A percentile compares a stretch with the other conserved stretches of the same genome.
phyloP scores from a whole-genome alignment of 2,888 invertebrate species.

The Xestia xanthographa region DNA sequence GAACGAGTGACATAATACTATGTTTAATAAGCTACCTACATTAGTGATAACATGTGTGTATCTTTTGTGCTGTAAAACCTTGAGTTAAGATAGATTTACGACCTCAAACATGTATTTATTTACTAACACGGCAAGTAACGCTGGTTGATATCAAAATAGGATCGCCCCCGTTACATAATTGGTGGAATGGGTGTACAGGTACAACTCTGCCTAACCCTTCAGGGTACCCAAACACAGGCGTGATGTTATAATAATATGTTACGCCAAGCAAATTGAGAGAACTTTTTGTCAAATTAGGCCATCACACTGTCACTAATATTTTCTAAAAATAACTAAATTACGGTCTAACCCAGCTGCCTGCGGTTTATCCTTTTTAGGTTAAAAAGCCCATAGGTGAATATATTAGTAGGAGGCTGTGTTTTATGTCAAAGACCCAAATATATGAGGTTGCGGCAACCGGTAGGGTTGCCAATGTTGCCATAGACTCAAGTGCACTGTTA shows the following conservation, averaged over 20 bases:
- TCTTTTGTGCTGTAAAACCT: neutral
- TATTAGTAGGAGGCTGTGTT: conserved; percentile 53
- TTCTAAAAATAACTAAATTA: conserved; percentile 59
- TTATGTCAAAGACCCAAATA: conserved; percentile 62
- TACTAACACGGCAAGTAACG: neutral
- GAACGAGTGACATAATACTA: neutral
- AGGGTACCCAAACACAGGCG: neutral
- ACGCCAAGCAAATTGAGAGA: neutral
- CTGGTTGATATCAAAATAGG: neutral
- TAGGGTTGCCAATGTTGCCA: conserved; percentile 23
- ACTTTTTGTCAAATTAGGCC: conserved; percentile 12
- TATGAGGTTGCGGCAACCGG: conserved; percentile 53
- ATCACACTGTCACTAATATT: conserved; percentile 25
- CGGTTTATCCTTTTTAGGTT: conserved; percentile 60
- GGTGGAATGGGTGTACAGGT: neutral
- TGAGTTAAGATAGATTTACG: neutral
- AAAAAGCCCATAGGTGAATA: conserved; percentile 60
- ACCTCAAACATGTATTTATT: neutral
- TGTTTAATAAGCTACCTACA: neutral
- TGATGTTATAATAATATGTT: neutral
- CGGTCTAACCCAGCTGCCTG: conserved; percentile 59
- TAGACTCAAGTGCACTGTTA: conserved; percentile 55
- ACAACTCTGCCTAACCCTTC: neutral
- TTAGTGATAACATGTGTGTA: neutral
- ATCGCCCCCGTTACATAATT: neutral